Evolutionary conservation across 53 echinoderm and acorn worm genomes (phyloP).

Genomic region (Stichopus horrens): DNA sequence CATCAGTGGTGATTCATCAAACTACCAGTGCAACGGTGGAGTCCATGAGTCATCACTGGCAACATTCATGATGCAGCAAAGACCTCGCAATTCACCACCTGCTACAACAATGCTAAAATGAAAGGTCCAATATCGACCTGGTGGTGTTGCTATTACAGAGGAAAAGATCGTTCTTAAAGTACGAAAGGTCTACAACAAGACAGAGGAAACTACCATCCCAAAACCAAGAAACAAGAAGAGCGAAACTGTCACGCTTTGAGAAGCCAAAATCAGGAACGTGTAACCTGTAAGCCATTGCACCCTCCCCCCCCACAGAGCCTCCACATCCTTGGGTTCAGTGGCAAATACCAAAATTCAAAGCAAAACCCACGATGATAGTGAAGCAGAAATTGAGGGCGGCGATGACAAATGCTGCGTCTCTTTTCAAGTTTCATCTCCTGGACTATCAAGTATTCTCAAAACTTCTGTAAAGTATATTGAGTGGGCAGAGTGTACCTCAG

Average conservation of each 20-base stretch:
- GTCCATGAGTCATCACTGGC: not conserved
- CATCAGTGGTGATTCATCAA: not conserved
- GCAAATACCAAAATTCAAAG: no score
- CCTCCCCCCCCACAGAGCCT: not conserved
- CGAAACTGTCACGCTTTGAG: not conserved
- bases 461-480: no score
- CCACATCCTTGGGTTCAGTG: no score
- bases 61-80: constrained; percentile 13
- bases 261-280: not conserved
- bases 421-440: no score
- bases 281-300: not conserved
- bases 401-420: no score
- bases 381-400: no score
- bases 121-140: constrained; percentile 2
- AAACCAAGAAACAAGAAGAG: not conserved
- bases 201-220: not conserved
- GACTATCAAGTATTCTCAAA: no score
- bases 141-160: not conserved
- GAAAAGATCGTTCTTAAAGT: not conserved
- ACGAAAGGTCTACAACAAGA: not conserved
- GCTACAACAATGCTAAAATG: not conserved
- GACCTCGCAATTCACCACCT: not conserved
- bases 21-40: not conserved
- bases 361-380: no score
- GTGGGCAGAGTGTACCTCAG: no score